Base-by-base conservation (phyloP, 2,888 invertebrate species). In the Microctonus aethiopoides region DNA sequence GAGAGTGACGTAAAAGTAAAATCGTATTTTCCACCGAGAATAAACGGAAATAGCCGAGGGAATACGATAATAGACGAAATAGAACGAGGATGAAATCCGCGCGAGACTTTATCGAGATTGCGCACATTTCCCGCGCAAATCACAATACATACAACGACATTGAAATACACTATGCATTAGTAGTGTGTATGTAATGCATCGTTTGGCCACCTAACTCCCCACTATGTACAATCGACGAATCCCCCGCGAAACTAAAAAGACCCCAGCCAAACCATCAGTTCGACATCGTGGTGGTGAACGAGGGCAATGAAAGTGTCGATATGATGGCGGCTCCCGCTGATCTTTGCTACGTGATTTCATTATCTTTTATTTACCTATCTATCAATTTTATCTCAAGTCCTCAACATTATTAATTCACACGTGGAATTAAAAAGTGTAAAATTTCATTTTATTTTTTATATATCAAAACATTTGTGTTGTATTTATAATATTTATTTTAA, bases 191-290 rank as follows among this genome's bases (percentile, higher is more conserved):
- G n/a, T n/a, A n/a, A n/a, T n/a, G 74, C 65, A 34, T 59, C 36
- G 32, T 36, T 32, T 57, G 10, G 26, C 29, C n/a, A n/a, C n/a
- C n/a, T n/a, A n/a, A 52, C 61, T 67, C 64, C 74, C 71, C 74
- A 66, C 72, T 76, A 70, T 68, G 51, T 34, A 41, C 41, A 39
- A 66, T 68, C 63, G 65, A 64, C 70, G 74, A 72, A 80, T 80
- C 80, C 80, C 83, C 81, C 78, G 81, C 81, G 80, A 81, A 83
- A 81, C 79, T 80, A 79, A 83, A 83, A 82, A 80, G 82, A 82
- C 80, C 83, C 82, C 80, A 82, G 84, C 80, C 84, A 29, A 82
- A 84, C 80, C 84, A n/a, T n/a, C n/a, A 84, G 84, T 83, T 83
- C 78, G 80, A 80, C 81, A 80, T 79, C 80, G 82, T 81, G 82